These are phyloP conservation scores for Leptonema lineaticorne DNA, from an alignment of 1,140 invertebrate genomes.

Conservation along the genomic window DNA sequence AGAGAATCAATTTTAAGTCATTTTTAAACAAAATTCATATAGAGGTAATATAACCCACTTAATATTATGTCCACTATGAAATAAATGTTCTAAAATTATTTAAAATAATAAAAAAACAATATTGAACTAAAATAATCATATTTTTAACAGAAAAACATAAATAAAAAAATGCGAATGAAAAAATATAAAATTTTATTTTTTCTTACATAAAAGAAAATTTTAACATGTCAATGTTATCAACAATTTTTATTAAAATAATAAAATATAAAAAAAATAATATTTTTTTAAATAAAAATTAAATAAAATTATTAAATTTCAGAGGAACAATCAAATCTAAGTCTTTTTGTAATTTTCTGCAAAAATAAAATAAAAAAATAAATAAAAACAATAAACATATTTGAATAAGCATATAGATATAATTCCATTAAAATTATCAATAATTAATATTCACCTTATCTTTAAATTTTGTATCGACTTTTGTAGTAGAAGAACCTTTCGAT, in stretches of 20 bases:
- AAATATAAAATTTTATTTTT: not conserved
- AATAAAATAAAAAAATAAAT: not conserved
- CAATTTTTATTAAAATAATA: no score
- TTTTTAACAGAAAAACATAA: not conserved
- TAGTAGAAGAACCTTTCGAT: conserved; percentile 65
- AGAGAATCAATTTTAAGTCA: no score
- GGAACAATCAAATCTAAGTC: conserved; percentile 5
- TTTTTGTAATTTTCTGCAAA: conserved; percentile 8
- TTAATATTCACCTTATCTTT: conserved; percentile 56
- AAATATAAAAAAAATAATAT: not conserved
- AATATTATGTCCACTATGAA: no score
- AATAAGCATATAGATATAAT: not conserved
- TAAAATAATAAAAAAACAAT: not conserved
- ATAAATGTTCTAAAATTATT: no score
- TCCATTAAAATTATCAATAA: not conserved
- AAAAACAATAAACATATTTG: not conserved
- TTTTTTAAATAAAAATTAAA: not conserved
- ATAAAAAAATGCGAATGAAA: not conserved
- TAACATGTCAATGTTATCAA: not conserved
- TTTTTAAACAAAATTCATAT: no score
- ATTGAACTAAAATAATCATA: not conserved
- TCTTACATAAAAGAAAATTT: not conserved
- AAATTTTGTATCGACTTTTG: conserved; percentile 57
- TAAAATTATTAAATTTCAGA: not conserved
- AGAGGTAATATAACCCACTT: no score